These are phyloP conservation scores for Dendropsophus ebraccatus DNA, from an alignment of 2,113 vertebrate genomes.

Conservation along the genomic window DNA sequence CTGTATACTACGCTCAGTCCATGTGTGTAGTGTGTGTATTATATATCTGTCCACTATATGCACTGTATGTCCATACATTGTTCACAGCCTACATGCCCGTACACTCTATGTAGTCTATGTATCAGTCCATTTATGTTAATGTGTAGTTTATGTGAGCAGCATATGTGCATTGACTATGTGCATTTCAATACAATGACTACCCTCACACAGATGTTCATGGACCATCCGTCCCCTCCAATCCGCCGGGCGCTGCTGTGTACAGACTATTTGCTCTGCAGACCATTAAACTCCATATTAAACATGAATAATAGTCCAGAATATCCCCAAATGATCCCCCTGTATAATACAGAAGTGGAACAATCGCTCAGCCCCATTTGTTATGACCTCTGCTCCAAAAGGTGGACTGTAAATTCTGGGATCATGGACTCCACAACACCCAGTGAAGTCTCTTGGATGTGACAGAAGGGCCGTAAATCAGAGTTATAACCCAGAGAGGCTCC, in stretches of 20 bases:
- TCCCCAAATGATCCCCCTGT: background rate
- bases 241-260: background rate
- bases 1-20: too few species aligned
- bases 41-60: too few species aligned
- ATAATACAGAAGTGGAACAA: background rate
- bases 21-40: too few species aligned
- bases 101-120: too few species aligned
- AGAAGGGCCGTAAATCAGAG: slow-evolving; percentile 64
- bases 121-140: too few species aligned
- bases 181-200: background rate
- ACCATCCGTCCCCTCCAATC: background rate
- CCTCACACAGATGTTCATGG: background rate
- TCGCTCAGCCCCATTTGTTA: background rate
- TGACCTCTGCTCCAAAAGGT: background rate
- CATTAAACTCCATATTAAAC: background rate
- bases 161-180: background rate
- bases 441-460: background rate
- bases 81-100: too few species aligned
- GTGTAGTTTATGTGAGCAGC: background rate
- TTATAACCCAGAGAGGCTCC: slow-evolving; percentile 62
- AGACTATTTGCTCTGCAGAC: background rate
- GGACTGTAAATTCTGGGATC: slow-evolving; percentile 12
- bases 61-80: too few species aligned
- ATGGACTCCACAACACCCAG: background rate
- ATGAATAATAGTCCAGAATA: background rate